phyloP scores from a whole-genome alignment of 1,140 invertebrate genomes.

The Homarus americanus region DNA sequence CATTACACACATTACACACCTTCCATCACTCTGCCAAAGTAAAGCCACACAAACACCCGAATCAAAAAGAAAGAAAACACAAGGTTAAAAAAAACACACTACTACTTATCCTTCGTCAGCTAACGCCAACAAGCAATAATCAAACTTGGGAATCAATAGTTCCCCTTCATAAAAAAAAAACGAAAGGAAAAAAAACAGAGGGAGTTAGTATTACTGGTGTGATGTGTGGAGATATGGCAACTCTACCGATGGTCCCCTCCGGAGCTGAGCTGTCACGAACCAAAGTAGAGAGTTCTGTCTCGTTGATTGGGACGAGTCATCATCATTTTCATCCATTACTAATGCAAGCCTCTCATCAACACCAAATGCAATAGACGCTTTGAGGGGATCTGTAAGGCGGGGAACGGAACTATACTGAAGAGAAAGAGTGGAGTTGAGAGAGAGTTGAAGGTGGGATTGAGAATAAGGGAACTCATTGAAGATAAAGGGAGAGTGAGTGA shows the following conservation, averaged over 20 bases:
- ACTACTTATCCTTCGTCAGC: too few species aligned
- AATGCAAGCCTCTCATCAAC: constrained; percentile 65
- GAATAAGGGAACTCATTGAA: not conserved
- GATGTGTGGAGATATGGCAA: not conserved
- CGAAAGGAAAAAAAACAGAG: not conserved
- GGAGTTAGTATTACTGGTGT: not conserved
- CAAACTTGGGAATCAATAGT: not conserved
- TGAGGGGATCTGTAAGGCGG: constrained; percentile 51
- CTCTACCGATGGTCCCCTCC: not conserved
- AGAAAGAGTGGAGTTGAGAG: constrained; percentile 20
- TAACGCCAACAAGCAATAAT: not conserved
- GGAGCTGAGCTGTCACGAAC: constrained; percentile 48
- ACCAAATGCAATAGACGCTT: constrained; percentile 64
- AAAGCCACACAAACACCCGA: too few species aligned
- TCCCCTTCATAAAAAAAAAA: not conserved
- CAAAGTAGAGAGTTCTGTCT: constrained; percentile 62
- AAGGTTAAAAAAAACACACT: too few species aligned
- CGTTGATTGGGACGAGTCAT: constrained; percentile 57
- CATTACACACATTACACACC: too few species aligned
- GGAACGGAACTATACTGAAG: constrained; percentile 1
- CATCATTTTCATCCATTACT: constrained; percentile 63
- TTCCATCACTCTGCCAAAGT: too few species aligned
- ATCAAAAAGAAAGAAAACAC: too few species aligned
- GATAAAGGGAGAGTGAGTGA: not conserved
- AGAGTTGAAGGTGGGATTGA: not conserved